Conservation (phyloP, 1,140 invertebrate species). For the Drosophila novamexicana region DNA sequence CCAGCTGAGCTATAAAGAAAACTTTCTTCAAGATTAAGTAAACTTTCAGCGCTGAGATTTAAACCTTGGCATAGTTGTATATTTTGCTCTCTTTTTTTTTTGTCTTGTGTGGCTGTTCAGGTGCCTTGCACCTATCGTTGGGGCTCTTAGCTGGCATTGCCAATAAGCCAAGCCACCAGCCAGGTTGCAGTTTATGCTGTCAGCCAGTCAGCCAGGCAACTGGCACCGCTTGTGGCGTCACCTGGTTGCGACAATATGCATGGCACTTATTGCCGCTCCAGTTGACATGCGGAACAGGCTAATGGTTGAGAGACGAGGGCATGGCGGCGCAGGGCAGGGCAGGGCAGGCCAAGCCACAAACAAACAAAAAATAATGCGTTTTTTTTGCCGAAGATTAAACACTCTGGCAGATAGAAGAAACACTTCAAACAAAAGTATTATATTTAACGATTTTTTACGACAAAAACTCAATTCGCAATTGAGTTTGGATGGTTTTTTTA, state of each 20-base stretch:
- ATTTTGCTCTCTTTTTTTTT: background rate
- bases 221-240: slow-evolving; percentile 28
- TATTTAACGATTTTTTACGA: no score
- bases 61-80: slow-evolving; percentile 3
- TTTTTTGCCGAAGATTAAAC: slow-evolving; percentile 24
- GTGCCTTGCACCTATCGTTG: background rate
- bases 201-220: background rate
- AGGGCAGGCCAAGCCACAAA: slow-evolving; percentile 10
- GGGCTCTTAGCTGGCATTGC: slow-evolving; percentile 9
- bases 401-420: no score
- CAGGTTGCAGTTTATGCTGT: slow-evolving; percentile 34
- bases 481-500: no score
- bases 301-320: slow-evolving; percentile 35
- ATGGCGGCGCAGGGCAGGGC: background rate
- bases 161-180: slow-evolving; percentile 41
- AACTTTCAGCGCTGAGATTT: slow-evolving; percentile 19
- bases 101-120: background rate
- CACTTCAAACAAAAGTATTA: no score
- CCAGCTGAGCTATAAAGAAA: slow-evolving; percentile 4
- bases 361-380: background rate
- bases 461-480: no score
- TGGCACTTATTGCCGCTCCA: slow-evolving; percentile 80
- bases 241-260: slow-evolving; percentile 71
- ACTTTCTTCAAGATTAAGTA: slow-evolving; percentile 11
- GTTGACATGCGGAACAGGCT: slow-evolving; percentile 72